phyloP scores from a whole-genome alignment of 2,888 invertebrate species.

The Xestoiulus laeticollis region DNA sequence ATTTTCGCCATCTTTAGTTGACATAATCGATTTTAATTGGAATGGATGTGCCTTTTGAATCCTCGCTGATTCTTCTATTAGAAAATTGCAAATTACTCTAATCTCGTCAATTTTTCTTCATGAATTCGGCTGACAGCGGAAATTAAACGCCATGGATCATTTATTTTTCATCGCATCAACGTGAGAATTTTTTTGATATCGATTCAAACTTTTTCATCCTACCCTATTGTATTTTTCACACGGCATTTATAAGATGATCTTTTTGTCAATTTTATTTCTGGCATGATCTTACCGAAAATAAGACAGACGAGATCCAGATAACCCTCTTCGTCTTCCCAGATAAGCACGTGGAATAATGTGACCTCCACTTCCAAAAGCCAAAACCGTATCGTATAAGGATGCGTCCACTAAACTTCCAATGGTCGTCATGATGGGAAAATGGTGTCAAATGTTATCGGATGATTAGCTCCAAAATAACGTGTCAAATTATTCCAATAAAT shows the following conservation, averaged over 20 bases:
- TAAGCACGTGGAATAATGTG: slow-evolving; percentile 28
- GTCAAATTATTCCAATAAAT: slow-evolving; percentile 6
- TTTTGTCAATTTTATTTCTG: background rate
- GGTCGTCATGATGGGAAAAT: background rate
- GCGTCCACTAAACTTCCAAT: slow-evolving; percentile 8
- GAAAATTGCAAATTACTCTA: background rate
- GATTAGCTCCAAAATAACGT: background rate
- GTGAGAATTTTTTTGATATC: background rate
- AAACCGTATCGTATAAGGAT: slow-evolving; percentile 2
- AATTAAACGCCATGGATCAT: background rate
- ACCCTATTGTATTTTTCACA: background rate
- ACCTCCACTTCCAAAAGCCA: background rate
- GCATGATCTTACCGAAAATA: slow-evolving; percentile 6
- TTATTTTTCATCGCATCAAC: background rate
- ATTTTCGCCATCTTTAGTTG: background rate
- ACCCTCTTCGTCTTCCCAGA: slow-evolving; percentile 11
- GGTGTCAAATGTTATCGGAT: slow-evolving; percentile 14
- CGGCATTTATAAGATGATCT: background rate
- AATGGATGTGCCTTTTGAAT: background rate
- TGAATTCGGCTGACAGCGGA: background rate
- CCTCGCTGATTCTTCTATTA: background rate
- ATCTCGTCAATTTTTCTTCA: slow-evolving; percentile 20
- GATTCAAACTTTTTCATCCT: background rate
- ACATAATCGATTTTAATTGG: background rate
- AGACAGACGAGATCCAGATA: background rate